Evolutionary conservation across 2,113 vertebrate genomes (phyloP).

Genomic region (Oxyruncus cristatus): DNA sequence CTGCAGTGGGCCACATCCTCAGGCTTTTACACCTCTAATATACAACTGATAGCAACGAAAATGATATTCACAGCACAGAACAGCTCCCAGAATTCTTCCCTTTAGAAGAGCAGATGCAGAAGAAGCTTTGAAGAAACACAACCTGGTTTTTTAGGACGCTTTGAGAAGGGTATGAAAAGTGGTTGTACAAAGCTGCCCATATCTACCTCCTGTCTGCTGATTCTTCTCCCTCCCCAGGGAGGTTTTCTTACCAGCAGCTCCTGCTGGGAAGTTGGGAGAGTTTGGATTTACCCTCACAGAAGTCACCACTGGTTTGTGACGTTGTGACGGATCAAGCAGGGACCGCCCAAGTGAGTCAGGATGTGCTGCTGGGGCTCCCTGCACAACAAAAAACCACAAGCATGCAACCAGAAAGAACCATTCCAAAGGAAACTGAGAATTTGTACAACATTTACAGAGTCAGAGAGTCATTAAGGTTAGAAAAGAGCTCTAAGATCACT

Average conservation of each 20-base stretch:
- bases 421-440: not conserved
- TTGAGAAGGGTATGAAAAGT: not conserved
- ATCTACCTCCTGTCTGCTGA: not conserved
- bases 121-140: not conserved
- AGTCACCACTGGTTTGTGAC: fast-evolving
- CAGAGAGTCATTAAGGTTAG: fast-evolving
- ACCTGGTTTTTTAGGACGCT: not conserved
- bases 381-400: not conserved
- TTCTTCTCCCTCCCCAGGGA: not conserved
- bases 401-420: no score
- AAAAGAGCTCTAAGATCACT: fast-evolving
- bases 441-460: fast-evolving
- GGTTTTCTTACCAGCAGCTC: not conserved
- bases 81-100: not conserved
- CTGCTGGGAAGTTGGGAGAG: not conserved
- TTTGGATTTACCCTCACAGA: no score
- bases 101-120: not conserved
- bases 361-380: not conserved
- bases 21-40: not conserved
- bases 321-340: fast-evolving
- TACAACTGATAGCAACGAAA: not conserved
- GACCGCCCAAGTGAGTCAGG: fast-evolving
- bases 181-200: fast-evolving
- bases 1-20: no score
- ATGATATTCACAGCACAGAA: not conserved